Conservation (phyloP, 1,140 invertebrate species). For the Calephelis nemesis region DNA sequence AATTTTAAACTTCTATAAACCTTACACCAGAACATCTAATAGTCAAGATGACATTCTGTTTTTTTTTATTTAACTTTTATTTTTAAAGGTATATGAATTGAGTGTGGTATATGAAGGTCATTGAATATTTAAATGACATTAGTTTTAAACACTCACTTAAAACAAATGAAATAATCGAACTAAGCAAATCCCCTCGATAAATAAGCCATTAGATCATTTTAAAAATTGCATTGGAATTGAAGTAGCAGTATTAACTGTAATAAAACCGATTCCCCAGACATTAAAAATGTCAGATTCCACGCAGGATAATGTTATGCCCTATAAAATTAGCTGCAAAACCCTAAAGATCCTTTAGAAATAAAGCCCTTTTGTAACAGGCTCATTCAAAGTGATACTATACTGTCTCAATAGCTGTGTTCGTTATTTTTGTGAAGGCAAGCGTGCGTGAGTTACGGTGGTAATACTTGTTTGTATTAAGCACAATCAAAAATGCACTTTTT, state of each 20-base stretch:
- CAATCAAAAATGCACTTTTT: constrained; percentile 36
- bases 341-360: constrained; percentile 50
- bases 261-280: constrained; percentile 2
- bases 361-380: constrained; percentile 37
- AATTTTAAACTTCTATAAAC: no score
- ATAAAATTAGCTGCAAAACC: constrained; percentile 38
- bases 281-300: constrained; percentile 8
- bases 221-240: background rate
- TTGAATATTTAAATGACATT: no score
- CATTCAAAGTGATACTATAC: constrained; percentile 33
- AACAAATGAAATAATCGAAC: no score
- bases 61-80: no score
- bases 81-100: no score
- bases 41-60: no score
- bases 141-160: no score
- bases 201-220: no score
- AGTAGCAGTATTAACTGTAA: background rate
- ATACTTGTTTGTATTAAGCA: constrained; percentile 27
- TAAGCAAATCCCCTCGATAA: no score
- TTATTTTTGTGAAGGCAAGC: constrained; percentile 79
- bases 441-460: constrained; percentile 48
- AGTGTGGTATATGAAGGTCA: accelerated
- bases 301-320: constrained; percentile 24
- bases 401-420: constrained; percentile 58
- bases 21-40: no score